Evolutionary conservation across 2,113 vertebrate genomes (phyloP).

Genomic region (Tychaedon coryphoeus): DNA sequence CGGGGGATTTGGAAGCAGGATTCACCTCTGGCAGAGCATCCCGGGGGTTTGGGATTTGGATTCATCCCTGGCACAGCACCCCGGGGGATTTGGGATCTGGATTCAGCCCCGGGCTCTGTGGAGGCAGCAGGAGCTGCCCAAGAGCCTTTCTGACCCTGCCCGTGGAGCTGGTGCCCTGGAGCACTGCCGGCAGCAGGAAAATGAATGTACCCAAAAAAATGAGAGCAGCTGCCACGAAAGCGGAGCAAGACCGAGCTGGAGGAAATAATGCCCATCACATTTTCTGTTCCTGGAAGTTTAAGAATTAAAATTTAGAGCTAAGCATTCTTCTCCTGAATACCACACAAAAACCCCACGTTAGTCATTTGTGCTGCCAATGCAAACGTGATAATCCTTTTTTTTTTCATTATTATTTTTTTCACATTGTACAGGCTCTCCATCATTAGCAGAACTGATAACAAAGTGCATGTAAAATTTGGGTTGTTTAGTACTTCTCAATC

Average conservation of each 20-base stretch:
- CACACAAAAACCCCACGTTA: rapidly evolving
- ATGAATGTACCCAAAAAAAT: not conserved
- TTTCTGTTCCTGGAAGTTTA: not conserved
- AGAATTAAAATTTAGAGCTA: not conserved
- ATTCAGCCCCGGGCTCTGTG: not conserved
- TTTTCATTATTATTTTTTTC: not conserved
- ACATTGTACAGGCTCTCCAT: not conserved
- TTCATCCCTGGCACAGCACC: too few relatives aligned
- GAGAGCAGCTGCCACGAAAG: not conserved
- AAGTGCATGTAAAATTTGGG: not conserved
- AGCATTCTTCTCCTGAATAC: not conserved
- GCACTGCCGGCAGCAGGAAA: not conserved
- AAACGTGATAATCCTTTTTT: not conserved
- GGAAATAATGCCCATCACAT: too few relatives aligned
- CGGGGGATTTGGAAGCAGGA: too few relatives aligned
- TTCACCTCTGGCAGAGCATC: too few relatives aligned
- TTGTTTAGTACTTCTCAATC: not conserved
- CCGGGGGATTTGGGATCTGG: too few relatives aligned
- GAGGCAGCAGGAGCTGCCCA: not conserved
- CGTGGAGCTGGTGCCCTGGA: not conserved
- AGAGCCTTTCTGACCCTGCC: not conserved
- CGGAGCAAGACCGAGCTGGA: not conserved
- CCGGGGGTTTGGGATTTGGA: too few relatives aligned
- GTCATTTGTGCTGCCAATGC: not conserved
- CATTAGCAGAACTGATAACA: not conserved